Conservation (phyloP, 2,797 vertebrate genomes). For the Neosilurus mollespiculum region DNA sequence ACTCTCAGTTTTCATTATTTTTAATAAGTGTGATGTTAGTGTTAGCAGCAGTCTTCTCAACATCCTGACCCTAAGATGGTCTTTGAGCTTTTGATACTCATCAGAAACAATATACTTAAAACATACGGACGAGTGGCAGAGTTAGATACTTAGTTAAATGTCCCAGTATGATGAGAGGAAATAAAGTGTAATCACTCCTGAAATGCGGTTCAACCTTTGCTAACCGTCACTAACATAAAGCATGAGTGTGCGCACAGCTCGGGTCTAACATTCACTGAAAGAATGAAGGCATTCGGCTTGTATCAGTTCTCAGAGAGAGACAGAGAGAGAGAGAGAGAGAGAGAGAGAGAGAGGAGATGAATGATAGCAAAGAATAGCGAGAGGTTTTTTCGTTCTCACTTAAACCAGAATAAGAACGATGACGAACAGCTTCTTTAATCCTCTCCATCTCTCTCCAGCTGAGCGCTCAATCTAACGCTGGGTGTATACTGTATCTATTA, state of each 20-base stretch:
- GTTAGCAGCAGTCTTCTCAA: no score
- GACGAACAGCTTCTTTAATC: constrained; percentile 48
- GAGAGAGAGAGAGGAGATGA: no score
- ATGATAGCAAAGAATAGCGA: no score
- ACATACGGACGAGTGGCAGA: no score
- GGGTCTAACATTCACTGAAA: background rate
- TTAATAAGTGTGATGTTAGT: no score
- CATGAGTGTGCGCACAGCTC: background rate
- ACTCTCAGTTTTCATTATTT: no score
- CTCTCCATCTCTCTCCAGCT: constrained; percentile 55
- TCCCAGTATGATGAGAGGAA: background rate
- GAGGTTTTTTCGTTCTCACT: background rate
- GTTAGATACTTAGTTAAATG: no score
- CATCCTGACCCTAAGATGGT: no score
- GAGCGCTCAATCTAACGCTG: constrained; percentile 56
- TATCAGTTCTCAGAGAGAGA: background rate
- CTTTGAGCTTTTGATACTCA: no score
- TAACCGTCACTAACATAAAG: background rate
- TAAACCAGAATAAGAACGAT: background rate
- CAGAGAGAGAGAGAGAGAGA: no score
- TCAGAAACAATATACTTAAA: no score
- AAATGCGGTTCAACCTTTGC: background rate
- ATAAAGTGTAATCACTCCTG: background rate
- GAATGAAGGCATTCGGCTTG: background rate
- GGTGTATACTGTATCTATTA: constrained; percentile 47